These are phyloP conservation scores for Hirudinaria manillensis DNA, from an alignment of 2,888 invertebrate species.

Conservation along the genomic window DNA sequence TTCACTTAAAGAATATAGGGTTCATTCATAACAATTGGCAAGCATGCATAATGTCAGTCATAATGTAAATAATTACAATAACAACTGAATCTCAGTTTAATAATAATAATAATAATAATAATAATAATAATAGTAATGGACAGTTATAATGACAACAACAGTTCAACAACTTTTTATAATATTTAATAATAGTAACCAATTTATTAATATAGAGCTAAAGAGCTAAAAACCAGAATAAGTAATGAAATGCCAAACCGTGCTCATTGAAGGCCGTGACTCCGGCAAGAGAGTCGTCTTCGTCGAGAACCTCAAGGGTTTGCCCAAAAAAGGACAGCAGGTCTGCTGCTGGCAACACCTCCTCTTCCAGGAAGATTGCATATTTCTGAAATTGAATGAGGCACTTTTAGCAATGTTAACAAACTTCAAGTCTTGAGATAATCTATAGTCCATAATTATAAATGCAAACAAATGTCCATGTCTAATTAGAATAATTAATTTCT, in stretches of 20 bases:
- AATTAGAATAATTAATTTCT: too few species aligned
- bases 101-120: constrained; percentile 1
- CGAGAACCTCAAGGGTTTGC: constrained; percentile 53
- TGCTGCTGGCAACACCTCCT: constrained; percentile 56
- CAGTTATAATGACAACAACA: too few species aligned
- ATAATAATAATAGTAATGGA: too few species aligned
- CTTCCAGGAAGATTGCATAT: constrained; percentile 57
- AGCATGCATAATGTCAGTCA: not conserved
- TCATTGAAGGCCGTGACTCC: constrained; percentile 57
- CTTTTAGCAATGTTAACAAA: too few species aligned
- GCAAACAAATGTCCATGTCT: too few species aligned
- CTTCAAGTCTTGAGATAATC: too few species aligned
- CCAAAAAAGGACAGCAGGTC: constrained; percentile 53
- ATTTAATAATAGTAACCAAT: too few species aligned
- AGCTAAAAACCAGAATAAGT: not conserved
- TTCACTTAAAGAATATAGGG: not conserved
- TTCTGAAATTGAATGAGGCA: constrained; percentile 44
- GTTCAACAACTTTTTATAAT: too few species aligned
- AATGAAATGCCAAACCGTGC: constrained; percentile 46
- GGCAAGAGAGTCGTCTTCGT: constrained; percentile 51
- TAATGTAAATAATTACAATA: not conserved
- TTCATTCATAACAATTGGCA: not conserved
- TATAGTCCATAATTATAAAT: too few species aligned
- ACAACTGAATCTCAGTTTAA: not conserved
- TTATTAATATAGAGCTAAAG: too few species aligned